Evolutionary conservation across 2,113 vertebrate genomes (phyloP).

Genomic region (Collichthys lucidus): DNA sequence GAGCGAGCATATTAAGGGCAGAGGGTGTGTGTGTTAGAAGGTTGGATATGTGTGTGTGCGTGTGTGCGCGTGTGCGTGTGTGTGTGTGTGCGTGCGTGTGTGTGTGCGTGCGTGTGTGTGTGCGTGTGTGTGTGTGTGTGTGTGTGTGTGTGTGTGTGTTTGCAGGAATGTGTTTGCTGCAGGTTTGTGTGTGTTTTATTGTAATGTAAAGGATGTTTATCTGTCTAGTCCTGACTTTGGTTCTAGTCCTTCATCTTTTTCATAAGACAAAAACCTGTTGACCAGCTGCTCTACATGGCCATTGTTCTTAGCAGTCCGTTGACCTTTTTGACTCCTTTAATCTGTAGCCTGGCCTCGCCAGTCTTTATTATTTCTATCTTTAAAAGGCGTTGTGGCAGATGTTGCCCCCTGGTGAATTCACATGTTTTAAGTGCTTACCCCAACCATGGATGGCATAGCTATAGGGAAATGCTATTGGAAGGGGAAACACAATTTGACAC

Average conservation of each 20-base stretch:
- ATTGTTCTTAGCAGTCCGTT: not conserved
- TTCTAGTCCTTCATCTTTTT: not conserved
- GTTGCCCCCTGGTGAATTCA: no score
- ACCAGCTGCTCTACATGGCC: not conserved
- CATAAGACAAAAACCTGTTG: no score
- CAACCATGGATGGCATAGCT: no score
- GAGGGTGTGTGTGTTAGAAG: not conserved
- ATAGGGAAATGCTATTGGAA: no score
- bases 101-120: constrained; percentile 14
- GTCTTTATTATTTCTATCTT: not conserved
- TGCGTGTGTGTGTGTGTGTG: not conserved
- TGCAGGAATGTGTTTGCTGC: constrained; percentile 11
- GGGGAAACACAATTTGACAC: no score
- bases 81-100: not conserved
- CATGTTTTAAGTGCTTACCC: no score
- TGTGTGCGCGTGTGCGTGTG: no score
- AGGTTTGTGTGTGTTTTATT: constrained; percentile 2
- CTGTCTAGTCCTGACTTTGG: not conserved
- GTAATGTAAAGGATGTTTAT: not conserved
- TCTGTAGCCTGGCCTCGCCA: not conserved
- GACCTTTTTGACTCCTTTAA: not conserved
- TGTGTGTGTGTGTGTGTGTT: no score
- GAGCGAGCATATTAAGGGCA: constrained; percentile 23
- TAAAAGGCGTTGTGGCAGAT: no score
- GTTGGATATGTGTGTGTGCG: not conserved